Percentiles rank a stretch among this genome's conserved stretches.
phyloP scores from a whole-genome alignment of 1,140 invertebrate species.

The Cephus cinctus region DNA sequence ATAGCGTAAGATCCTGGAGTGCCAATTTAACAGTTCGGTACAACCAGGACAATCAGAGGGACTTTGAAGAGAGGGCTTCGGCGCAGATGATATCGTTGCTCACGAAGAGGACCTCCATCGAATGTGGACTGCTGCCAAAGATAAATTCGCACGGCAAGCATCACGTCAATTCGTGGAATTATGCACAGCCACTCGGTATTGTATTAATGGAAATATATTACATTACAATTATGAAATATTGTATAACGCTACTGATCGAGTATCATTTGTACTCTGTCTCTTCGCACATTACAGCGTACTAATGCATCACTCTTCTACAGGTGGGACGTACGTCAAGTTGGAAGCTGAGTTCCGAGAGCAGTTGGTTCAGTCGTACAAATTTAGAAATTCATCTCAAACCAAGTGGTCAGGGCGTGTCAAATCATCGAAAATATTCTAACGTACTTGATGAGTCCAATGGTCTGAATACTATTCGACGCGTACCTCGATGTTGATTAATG shows the following conservation, averaged over 20 bases:
- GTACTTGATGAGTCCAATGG: too few species aligned
- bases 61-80: conserved; percentile 74
- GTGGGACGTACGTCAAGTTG: conserved; percentile 69
- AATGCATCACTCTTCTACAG: conserved; percentile 50
- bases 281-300: too few species aligned
- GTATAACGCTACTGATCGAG: conserved; percentile 12
- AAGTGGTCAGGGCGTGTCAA: conserved; percentile 15
- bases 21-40: conserved; percentile 70
- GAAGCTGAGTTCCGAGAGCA: conserved; percentile 73
- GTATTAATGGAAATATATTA: conserved; percentile 8
- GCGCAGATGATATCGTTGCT: conserved; percentile 68
- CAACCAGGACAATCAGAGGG: conserved; percentile 82
- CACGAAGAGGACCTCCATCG: conserved; percentile 50
- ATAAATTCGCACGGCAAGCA: conserved; percentile 26
- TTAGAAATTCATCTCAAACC: conserved; percentile 29
- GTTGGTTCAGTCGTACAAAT: conserved; percentile 35
- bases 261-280: too few species aligned
- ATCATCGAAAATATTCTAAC: conserved; percentile 16
- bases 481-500: too few species aligned
- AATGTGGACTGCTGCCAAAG: conserved; percentile 31
- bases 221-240: conserved; percentile 13
- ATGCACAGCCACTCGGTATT: conserved; percentile 42
- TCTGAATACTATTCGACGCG: too few species aligned
- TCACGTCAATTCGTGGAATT: conserved; percentile 28
- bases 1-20: conserved; percentile 66